Percentiles rank a stretch among this genome's conserved stretches.
Conservation (phyloP, 2,888 invertebrate genomes). For the Hypena proboscidalis region DNA sequence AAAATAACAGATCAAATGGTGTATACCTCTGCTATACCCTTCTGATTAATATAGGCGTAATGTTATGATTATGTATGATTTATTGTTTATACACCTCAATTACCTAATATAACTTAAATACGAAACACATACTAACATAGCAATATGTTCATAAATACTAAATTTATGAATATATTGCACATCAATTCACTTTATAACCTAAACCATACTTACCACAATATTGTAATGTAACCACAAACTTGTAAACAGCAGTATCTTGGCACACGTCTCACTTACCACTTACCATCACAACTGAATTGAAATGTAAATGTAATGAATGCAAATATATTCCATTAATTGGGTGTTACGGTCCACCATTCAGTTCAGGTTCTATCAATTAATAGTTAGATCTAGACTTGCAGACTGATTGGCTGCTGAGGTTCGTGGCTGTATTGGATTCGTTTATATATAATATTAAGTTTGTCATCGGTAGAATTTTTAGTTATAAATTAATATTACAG, state of each 20-base stretch:
- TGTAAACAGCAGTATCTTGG: conserved; percentile 24
- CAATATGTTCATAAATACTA: no score
- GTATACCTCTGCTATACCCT: no score
- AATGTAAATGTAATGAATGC: conserved; percentile 61
- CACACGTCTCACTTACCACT: conserved; percentile 21
- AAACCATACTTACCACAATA: background rate
- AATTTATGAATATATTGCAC: no score
- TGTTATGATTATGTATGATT: background rate
- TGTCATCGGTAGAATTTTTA: no score
- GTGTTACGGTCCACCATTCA: conserved; percentile 23
- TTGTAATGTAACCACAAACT: conserved; percentile 8
- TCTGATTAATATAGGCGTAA: conserved; percentile 4
- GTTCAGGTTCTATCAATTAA: conserved; percentile 44
- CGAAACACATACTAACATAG: no score
- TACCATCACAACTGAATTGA: conserved; percentile 46
- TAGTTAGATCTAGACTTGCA: conserved; percentile 6
- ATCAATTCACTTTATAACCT: background rate
- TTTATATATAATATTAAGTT: background rate
- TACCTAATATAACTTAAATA: no score
- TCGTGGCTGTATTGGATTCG: background rate
- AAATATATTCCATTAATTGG: conserved; percentile 65
- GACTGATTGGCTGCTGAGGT: background rate
- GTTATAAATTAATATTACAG: no score
- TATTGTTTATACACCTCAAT: no score
- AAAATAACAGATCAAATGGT: no score